These are phyloP conservation scores for Drosophila pallidifrons DNA, from an alignment of 1,140 invertebrate species.

Conservation along the genomic window DNA sequence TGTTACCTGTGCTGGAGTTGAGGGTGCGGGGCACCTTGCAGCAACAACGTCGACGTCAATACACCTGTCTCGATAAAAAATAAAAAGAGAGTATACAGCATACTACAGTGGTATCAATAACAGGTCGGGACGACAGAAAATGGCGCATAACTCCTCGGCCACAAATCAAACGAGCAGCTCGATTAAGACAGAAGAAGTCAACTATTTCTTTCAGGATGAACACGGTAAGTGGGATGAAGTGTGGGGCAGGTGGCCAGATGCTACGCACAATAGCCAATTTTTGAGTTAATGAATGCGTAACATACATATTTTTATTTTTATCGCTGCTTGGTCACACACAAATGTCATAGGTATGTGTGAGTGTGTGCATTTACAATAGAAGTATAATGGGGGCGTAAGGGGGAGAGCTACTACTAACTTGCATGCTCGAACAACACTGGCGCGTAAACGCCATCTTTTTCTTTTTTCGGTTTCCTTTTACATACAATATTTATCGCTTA, in stretches of 20 bases:
- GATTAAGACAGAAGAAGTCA: constrained; percentile 74
- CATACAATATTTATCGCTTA: constrained; percentile 77
- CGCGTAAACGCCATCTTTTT: constrained; percentile 80
- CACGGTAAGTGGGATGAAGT: constrained; percentile 72
- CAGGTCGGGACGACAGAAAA: constrained; percentile 52
- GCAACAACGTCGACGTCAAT: constrained; percentile 20
- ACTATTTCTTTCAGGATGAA: constrained; percentile 79
- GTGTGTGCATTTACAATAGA: constrained; percentile 39
- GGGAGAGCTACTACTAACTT: constrained; percentile 65
- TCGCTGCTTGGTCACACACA: neutral
- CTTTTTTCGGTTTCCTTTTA: constrained; percentile 75
- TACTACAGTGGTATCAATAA: constrained; percentile 14
- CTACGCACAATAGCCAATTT: constrained; percentile 3
- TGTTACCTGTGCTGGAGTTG: constrained; percentile 9
- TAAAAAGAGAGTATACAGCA: constrained; percentile 16
- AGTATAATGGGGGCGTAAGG: constrained; percentile 9
- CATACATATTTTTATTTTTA: constrained; percentile 13
- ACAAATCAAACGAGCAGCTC: constrained; percentile 55
- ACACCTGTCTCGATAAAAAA: constrained; percentile 37
- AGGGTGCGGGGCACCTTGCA: constrained; percentile 44
- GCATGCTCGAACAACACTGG: constrained; percentile 63
- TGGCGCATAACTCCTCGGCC: constrained; percentile 73
- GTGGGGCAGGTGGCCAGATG: neutral
- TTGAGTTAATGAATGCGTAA: constrained; percentile 35
- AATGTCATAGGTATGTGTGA: constrained; percentile 4